Evolutionary conservation across 2,797 vertebrate species (phyloP).

Genomic region (Mus minutoides): DNA sequence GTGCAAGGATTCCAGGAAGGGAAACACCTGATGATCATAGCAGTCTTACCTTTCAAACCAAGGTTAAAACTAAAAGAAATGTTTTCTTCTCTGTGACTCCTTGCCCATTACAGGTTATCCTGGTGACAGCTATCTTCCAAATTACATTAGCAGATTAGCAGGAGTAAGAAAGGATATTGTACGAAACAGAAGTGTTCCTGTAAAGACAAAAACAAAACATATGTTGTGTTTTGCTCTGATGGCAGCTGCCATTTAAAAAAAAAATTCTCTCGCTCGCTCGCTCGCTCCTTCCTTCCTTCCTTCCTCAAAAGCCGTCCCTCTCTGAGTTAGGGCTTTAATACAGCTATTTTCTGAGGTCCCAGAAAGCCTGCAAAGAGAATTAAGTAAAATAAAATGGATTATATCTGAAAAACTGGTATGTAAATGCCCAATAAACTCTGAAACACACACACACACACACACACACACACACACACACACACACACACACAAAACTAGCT

Average conservation of each 20-base stretch:
- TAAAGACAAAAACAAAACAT: conserved; percentile 80
- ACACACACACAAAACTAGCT: background rate
- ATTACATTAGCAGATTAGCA: conserved; percentile 85
- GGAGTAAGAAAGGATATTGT: conserved; percentile 77
- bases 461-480: background rate
- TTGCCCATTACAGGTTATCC: conserved; percentile 97
- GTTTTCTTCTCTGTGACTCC: conserved; percentile 92
- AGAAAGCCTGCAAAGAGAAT: conserved; percentile 41
- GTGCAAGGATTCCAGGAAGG: background rate
- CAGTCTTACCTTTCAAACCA: conserved; percentile 89
- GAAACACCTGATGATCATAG: conserved; percentile 43
- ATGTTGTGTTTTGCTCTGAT: background rate
- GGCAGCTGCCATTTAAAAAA: background rate
- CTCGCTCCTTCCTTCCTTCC: no score
- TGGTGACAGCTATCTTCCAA: conserved; percentile 86
- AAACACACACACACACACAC: background rate
- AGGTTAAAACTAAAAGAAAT: conserved; percentile 85
- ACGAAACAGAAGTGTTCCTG: conserved; percentile 84
- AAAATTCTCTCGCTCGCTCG: no score
- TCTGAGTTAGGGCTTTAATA: conserved; percentile 1
- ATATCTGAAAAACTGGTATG: conserved; percentile 15
- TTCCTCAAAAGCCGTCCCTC: background rate
- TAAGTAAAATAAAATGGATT: conserved; percentile 44
- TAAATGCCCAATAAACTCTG: background rate
- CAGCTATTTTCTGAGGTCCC: conserved; percentile 25